These are phyloP conservation scores for Osmerus mordax DNA, from an alignment of 2,113 vertebrate species.

Conservation along the genomic window DNA sequence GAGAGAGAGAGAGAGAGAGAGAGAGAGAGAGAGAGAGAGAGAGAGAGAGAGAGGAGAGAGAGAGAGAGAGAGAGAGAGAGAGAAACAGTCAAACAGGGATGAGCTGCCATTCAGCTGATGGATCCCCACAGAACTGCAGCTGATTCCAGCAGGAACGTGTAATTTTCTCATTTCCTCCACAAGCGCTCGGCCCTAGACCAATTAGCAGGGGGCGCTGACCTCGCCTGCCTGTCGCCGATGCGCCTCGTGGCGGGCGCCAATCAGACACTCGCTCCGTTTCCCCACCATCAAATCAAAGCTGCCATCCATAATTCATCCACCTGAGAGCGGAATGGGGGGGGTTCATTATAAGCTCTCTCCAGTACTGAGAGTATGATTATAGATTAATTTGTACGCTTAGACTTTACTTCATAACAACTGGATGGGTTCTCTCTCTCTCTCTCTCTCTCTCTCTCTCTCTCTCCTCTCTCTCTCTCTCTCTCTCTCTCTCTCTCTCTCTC, in stretches of 20 bases:
- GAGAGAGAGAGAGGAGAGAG: too few species aligned
- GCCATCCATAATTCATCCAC: constrained; percentile 78
- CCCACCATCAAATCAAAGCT: constrained; percentile 72
- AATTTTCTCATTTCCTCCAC: constrained; percentile 78
- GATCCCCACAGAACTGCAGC: constrained; percentile 59
- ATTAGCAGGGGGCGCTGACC: constrained; percentile 75
- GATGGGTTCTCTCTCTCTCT: constrained; percentile 26
- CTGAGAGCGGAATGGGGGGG: constrained; percentile 56
- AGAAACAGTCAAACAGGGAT: constrained; percentile 45
- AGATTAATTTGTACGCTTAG: constrained; percentile 54
- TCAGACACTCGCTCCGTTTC: constrained; percentile 61
- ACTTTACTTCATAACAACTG: constrained; percentile 61
- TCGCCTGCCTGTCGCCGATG: constrained; percentile 49
- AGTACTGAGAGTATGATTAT: constrained; percentile 68
- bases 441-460: constrained; percentile 26
- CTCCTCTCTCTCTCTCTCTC: not conserved
- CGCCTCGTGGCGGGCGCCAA: constrained; percentile 56
- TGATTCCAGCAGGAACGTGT: constrained; percentile 72
- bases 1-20: too few species aligned
- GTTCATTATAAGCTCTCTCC: constrained; percentile 70
- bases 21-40: too few species aligned
- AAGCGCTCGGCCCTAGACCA: constrained; percentile 70
- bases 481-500: not conserved
- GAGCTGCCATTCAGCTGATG: constrained; percentile 23
- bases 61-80: constrained; percentile 30